phyloP scores from a whole-genome alignment of 64 coral and sea anemone genomes.

The Pocillopora verrucosa region DNA sequence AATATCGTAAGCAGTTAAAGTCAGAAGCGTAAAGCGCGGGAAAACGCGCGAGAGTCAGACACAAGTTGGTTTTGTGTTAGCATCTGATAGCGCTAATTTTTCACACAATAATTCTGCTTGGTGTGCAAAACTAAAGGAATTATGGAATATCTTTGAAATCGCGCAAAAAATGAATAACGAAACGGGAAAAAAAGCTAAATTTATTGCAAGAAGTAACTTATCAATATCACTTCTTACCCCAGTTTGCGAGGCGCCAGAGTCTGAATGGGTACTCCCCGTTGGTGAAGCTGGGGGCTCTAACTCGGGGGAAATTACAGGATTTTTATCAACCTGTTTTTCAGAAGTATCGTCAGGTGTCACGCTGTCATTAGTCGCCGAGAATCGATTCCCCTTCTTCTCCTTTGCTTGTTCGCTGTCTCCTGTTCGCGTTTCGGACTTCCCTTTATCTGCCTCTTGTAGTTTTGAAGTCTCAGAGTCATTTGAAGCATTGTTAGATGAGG shows the following conservation, averaged over 20 bases:
- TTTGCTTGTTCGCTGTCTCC: not conserved
- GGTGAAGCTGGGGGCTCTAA: not conserved
- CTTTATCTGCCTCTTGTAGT: not conserved
- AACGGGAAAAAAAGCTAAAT: too few relatives aligned
- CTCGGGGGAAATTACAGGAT: not conserved
- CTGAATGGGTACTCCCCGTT: constrained; percentile 8
- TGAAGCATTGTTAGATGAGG: not conserved
- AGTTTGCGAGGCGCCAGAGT: constrained; percentile 22
- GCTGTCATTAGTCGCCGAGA: not conserved
- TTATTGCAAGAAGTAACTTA: not conserved
- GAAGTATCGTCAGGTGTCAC: not conserved
- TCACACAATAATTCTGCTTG: too few relatives aligned
- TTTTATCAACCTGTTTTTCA: not conserved
- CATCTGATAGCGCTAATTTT: too few relatives aligned
- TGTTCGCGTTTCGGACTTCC: not conserved
- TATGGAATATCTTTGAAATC: too few relatives aligned
- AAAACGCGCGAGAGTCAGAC: too few relatives aligned
- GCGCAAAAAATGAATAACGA: too few relatives aligned
- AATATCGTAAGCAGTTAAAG: too few relatives aligned
- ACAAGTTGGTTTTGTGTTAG: too few relatives aligned
- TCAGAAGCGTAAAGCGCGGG: too few relatives aligned
- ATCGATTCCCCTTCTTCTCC: not conserved
- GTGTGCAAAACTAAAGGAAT: too few relatives aligned
- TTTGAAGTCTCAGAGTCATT: not conserved
- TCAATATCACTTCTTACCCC: constrained; percentile 6